Base-by-base conservation (phyloP, 2,797 vertebrate genomes). In the Hipposideros larvatus region DNA sequence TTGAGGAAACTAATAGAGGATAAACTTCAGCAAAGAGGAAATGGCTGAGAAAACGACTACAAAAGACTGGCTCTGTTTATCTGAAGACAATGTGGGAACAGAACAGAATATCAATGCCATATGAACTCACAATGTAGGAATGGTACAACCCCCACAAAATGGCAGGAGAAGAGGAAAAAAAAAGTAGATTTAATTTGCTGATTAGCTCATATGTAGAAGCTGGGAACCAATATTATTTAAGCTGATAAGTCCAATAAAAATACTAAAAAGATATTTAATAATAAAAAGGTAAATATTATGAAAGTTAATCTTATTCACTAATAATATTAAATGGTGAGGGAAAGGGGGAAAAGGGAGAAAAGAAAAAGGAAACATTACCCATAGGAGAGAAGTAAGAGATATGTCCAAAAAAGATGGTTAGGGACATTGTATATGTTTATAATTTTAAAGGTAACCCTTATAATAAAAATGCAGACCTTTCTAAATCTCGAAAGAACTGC, bases 1-100 rank as follows among this genome's bases (percentile, higher is more conserved):
- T 85, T 93, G 41, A 88, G 34, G 28, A 95, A 83, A 91, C 24
- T 34, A 78, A 68, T 46, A 75, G 37, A 92, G n/a, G 21, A 71
- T 77, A 80, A 90, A 46, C 51, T 74, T 87, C 80, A 83, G 51
- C 68, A 59, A 90, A 87, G 61, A 82, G 43, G 21, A 97, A 85
- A 66, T 70, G 41, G 80, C 73, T 48, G 18, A 84, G 26, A 43
- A 90, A 90, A 57, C 4, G 7, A 51, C 41, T 90, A 18, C 24
- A 51, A 65, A 82, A 75, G 37, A 4, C 28, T 41, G 34, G 16
- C 5, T 86, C n/a, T 78, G 2, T 34, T 87, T 65, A 79, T 77
- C 0, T 22, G 51, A 82, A 95, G n/a, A 75, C 74, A 71, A 82
- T 48, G 19, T 82, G 22, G n/a, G 14, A 46, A 59, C 13, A 84